phyloP scores from a whole-genome alignment of 2,113 vertebrate species.

The Gadus chalcogrammus region DNA sequence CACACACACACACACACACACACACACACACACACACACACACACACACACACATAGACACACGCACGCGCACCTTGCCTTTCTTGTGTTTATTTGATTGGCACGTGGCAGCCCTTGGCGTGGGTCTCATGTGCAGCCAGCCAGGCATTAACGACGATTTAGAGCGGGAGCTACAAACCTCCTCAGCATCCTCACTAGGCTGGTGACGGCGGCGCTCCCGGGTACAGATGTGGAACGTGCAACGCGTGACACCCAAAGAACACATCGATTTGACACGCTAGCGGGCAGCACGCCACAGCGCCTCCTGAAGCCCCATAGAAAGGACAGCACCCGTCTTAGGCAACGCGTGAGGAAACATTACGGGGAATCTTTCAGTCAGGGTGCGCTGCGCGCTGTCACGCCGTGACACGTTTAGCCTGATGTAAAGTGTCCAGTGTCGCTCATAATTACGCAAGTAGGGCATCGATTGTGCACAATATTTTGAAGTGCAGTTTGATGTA shows the following conservation, averaged over 20 bases:
- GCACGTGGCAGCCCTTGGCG: slow-evolving; percentile 3
- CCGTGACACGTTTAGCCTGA: too few species aligned
- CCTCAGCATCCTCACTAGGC: slow-evolving; percentile 6
- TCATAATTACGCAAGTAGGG: too few species aligned
- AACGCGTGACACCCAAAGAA: slow-evolving; percentile 1
- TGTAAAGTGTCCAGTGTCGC: too few species aligned
- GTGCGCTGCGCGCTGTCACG: too few species aligned
- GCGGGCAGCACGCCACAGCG: too few species aligned
- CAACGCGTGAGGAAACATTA: too few species aligned
- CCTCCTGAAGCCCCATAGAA: neutral
- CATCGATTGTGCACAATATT: too few species aligned
- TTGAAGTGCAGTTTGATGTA: too few species aligned
- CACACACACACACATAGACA: slow-evolving; percentile 7
- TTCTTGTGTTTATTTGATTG: neutral
- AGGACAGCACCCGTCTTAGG: neutral
- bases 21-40: slow-evolving; percentile 7
- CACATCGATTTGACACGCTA: slow-evolving; percentile 23
- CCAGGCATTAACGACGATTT: slow-evolving; percentile 16
- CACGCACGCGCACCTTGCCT: slow-evolving; percentile 1
- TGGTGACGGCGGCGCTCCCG: slow-evolving; percentile 5
- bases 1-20: slow-evolving; percentile 11
- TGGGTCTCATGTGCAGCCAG: slow-evolving; percentile 1
- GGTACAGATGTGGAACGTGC: neutral
- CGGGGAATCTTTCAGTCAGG: too few species aligned
- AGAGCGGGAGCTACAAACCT: slow-evolving; percentile 13